These are phyloP conservation scores for Helicoverpa armigera DNA, from an alignment of 1,140 invertebrate species.

Conservation along the genomic window DNA sequence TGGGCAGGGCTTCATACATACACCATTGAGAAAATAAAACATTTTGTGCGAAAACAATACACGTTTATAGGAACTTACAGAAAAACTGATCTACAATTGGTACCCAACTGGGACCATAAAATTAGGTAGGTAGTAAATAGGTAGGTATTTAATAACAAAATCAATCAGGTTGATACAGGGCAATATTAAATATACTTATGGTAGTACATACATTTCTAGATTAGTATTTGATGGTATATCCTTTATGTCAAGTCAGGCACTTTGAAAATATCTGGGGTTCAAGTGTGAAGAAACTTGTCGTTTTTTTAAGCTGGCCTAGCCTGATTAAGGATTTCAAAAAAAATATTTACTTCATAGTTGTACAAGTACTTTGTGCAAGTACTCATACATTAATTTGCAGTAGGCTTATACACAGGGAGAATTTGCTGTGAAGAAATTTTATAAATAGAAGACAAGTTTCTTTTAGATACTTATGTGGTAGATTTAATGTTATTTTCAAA, in stretches of 20 bases:
- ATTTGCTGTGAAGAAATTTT: too few relatives aligned
- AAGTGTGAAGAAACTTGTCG: too few relatives aligned
- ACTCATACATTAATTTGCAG: too few relatives aligned
- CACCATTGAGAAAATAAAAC: constrained; percentile 53
- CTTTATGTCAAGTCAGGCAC: constrained; percentile 8
- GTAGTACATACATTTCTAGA: constrained; percentile 41
- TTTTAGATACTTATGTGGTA: too few relatives aligned
- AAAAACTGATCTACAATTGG: constrained; percentile 24
- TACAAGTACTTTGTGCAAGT: too few relatives aligned
- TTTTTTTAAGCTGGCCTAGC: too few relatives aligned
- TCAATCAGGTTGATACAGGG: constrained; percentile 2
- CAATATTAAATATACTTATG: constrained; percentile 16
- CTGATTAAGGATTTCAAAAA: too few relatives aligned
- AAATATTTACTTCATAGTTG: too few relatives aligned
- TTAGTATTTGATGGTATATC: constrained; percentile 21
- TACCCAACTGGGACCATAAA: constrained; percentile 14
- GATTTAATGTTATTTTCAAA: neutral
- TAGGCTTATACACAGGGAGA: too few relatives aligned
- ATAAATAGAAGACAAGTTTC: too few relatives aligned
- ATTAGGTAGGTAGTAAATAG: neutral
- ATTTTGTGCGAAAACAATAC: constrained; percentile 50
- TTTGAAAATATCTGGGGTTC: neutral
- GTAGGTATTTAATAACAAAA: constrained; percentile 13
- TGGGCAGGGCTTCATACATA: constrained; percentile 55
- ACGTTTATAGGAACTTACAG: constrained; percentile 41